Percentiles rank a stretch among this genome's conserved stretches.
Conservation (phyloP, 37 sponge, comb jelly and placozoan species). For the Crambe crambe region DNA sequence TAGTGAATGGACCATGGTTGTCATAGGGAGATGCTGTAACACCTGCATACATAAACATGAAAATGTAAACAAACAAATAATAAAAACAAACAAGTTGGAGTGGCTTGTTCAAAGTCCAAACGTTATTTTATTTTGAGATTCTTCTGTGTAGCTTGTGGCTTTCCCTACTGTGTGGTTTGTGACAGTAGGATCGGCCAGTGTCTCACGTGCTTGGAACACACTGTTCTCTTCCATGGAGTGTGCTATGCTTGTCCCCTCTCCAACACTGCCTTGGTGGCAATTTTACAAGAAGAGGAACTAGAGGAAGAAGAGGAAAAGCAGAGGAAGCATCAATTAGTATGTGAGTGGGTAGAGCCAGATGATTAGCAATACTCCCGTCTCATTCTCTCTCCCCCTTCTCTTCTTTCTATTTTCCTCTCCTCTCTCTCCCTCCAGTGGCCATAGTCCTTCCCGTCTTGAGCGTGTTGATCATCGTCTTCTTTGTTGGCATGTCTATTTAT, state of each 20-base stretch:
- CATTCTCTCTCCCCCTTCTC: no score
- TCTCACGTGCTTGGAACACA: constrained; percentile 8
- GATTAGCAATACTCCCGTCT: no score
- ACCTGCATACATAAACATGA: no score
- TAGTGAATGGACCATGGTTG: no score
- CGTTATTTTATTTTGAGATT: no score
- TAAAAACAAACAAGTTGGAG: no score
- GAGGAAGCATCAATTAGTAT: neutral
- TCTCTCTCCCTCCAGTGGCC: constrained; percentile 40
- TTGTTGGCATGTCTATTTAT: constrained; percentile 46
- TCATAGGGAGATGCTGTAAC: no score
- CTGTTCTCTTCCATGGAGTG: constrained; percentile 7
- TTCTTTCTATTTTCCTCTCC: no score
- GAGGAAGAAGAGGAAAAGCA: constrained; percentile 30
- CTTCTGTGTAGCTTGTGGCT: constrained; percentile 38
- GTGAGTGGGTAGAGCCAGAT: no score
- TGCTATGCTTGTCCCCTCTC: constrained; percentile 7
- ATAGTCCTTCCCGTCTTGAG: constrained; percentile 58
- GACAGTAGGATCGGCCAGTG: neutral
- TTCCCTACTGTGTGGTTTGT: constrained; percentile 44
- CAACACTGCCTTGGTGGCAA: neutral
- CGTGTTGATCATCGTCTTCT: constrained; percentile 39
- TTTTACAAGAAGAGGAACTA: constrained; percentile 20
- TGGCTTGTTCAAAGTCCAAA: no score
- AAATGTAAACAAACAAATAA: no score